These are phyloP conservation scores for Zoanthus sansibaricus DNA, from an alignment of 92 coral and sea anemone genomes.

Conservation along the genomic window DNA sequence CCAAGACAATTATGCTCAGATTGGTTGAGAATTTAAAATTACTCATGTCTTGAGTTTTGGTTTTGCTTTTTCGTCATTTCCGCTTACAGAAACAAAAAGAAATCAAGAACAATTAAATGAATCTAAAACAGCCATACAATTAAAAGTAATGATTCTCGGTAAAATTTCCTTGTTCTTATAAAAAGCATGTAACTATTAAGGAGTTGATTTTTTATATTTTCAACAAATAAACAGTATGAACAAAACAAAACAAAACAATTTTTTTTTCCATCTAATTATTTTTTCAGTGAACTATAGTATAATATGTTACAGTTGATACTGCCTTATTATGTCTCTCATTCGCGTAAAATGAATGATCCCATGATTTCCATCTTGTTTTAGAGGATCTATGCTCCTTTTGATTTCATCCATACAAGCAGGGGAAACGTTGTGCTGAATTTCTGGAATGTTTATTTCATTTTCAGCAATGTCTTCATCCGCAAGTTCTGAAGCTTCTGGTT, in stretches of 20 bases:
- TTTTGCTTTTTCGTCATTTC: too few species aligned
- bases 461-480: not conserved
- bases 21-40: not conserved
- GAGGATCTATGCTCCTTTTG: not conserved
- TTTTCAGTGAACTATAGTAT: not conserved
- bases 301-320: not conserved
- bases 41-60: too few species aligned
- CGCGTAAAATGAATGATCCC: not conserved
- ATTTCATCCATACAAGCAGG: not conserved
- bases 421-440: not conserved
- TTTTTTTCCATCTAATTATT: not conserved
- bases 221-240: not conserved
- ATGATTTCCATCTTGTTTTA: not conserved
- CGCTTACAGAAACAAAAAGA: too few species aligned
- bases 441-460: not conserved
- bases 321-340: not conserved
- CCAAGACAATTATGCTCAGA: not conserved
- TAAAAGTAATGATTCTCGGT: too few species aligned
- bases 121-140: too few species aligned
- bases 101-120: too few species aligned
- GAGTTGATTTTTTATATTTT: too few species aligned
- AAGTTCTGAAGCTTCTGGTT: constrained; percentile 27
- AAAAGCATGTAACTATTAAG: too few species aligned
- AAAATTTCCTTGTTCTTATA: too few species aligned
- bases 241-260: not conserved